Percentiles rank a stretch among this genome's conserved stretches.
Conservation (phyloP, 2,888 invertebrate species). For the Heliothis peltigera region DNA sequence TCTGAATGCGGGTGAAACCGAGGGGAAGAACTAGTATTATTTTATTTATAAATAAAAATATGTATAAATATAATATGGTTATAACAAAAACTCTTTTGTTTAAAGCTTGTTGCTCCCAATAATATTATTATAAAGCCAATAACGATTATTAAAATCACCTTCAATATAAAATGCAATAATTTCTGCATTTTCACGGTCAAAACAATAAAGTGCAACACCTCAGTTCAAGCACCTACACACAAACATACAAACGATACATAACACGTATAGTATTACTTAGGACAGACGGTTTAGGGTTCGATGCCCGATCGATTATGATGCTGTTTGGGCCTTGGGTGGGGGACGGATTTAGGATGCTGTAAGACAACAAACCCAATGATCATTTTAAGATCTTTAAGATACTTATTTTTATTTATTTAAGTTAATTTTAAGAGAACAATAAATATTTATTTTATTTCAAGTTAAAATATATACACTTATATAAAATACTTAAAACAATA, state of each 20-base stretch:
- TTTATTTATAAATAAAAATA: too few species aligned
- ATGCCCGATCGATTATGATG: conserved; percentile 82
- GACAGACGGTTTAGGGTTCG: conserved; percentile 73
- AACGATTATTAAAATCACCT: background rate
- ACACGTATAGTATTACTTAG: conserved; percentile 72
- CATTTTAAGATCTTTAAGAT: background rate
- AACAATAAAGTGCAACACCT: conserved; percentile 41
- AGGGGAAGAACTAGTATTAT: too few species aligned
- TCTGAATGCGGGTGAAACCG: too few species aligned
- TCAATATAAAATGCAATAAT: background rate
- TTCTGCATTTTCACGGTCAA: conserved; percentile 32
- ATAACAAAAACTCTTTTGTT: too few species aligned
- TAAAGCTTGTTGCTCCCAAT: too few species aligned
- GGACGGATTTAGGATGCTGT: conserved; percentile 48
- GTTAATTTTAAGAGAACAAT: too few species aligned
- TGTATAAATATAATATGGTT: too few species aligned
- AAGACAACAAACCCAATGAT: background rate
- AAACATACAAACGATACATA: conserved; percentile 58
- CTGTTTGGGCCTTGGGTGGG: conserved; percentile 74
- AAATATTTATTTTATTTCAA: too few species aligned
- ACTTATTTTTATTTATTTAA: too few species aligned
- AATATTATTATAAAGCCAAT: background rate
- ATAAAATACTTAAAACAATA: too few species aligned
- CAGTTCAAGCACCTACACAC: conserved; percentile 59
- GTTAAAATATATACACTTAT: too few species aligned